Base-by-base conservation (phyloP, 1,140 invertebrate genomes). In the Apis laboriosa region DNA sequence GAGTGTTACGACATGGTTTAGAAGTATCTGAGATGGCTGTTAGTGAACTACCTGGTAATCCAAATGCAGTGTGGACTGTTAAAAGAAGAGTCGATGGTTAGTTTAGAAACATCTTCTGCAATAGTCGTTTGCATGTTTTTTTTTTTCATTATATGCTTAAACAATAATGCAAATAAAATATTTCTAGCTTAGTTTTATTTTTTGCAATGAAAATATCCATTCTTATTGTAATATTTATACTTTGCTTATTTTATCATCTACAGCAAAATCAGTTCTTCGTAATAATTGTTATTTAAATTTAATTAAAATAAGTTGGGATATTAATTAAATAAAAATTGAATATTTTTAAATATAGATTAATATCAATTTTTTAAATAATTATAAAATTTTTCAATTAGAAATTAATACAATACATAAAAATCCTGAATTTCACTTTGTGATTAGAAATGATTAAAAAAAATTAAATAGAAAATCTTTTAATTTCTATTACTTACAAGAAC, bases 1-100 rank as follows among this genome's bases (percentile, higher is more conserved):
- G 99, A 90, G 98, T 99, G 1, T 94, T 99, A 7, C 96, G 99
- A 66, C 99, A 99, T 94, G 99, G 99, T 90, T 94, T 99, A 19
- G 99, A 99, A 95, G 99, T 97, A 3, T 98, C 98, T 0, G 99
- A 99, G 94, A 99, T 99, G 99, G 99, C 99, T 88, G 99, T 99
- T 8, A 99, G 99, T 70, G 99, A 99, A 94, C 94, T 99, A 84
- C 99, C 99, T 19, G 99, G 99, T 93, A 99, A 99, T 93, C 99
- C 99, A 15, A 99, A 99, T 95, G 99, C 99, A 91, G 99, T 99
- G 11, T 99, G 99, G 99, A 99, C 99, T 56, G 99, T 99, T 2
- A 99, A 99, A 93, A 96, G 97, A 92, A 97, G 98, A 93, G 96
- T 97, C 92, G 99, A 99, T 95, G 98, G 98, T 99, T 94, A 96